Conservation (phyloP, 2,797 vertebrate genomes). For the Pteropus rufus region DNA sequence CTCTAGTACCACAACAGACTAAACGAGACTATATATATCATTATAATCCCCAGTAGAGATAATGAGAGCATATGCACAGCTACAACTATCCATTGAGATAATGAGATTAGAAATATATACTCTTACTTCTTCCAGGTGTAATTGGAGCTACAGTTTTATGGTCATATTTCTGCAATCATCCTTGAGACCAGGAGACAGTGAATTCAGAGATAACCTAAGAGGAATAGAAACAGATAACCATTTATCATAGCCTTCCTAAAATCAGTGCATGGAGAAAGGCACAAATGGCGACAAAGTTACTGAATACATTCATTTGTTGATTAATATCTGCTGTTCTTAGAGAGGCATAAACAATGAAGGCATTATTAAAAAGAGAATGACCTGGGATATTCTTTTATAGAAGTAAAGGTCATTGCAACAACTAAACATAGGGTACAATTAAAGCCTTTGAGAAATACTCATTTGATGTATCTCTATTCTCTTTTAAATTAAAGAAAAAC, state of each 20-base stretch:
- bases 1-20: slow-evolving; percentile 25
- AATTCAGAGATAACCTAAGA: slow-evolving; percentile 49
- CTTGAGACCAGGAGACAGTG: slow-evolving; percentile 52
- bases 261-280: slow-evolving; percentile 21
- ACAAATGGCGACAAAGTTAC: slow-evolving; percentile 8
- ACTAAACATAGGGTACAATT: background rate
- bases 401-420: background rate
- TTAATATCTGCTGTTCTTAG: slow-evolving; percentile 5
- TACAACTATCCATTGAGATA: slow-evolving; percentile 62
- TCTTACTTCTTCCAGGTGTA: slow-evolving; percentile 64
- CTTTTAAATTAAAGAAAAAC: slow-evolving; percentile 40
- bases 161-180: slow-evolving; percentile 52
- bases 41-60: slow-evolving; percentile 57
- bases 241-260: slow-evolving; percentile 43
- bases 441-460: slow-evolving; percentile 10
- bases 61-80: slow-evolving; percentile 63
- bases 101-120: slow-evolving; percentile 74
- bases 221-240: slow-evolving; percentile 35
- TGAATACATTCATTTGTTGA: background rate
- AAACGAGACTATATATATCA: slow-evolving; percentile 62
- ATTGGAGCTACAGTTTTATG: slow-evolving; percentile 56
- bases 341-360: background rate
- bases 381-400: background rate
- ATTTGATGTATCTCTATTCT: background rate
- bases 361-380: background rate